Percentiles rank a stretch among this genome's conserved stretches.
phyloP scores from a whole-genome alignment of 2,797 vertebrate species.

The Brotula barbata region DNA sequence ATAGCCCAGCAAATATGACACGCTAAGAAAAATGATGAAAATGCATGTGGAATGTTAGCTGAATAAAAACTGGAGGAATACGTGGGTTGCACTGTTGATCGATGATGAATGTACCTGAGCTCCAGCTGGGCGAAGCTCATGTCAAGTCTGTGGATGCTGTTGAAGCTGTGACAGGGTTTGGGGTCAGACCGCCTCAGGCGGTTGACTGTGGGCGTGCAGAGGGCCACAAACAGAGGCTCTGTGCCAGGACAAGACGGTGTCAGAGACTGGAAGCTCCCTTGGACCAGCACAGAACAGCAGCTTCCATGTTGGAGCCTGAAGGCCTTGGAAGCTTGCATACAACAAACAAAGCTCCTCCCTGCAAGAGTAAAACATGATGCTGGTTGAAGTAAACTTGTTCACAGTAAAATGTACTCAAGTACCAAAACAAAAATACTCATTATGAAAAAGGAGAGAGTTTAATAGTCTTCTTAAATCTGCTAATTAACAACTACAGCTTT shows the following conservation, averaged over 20 bases:
- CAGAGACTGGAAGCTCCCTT: conserved; percentile 66
- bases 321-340: conserved; percentile 81
- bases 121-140: conserved; percentile 79
- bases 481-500: too few relatives aligned
- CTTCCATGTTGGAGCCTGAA: conserved; percentile 73
- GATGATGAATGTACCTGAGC: conserved; percentile 70
- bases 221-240: conserved; percentile 74
- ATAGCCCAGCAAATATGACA: conserved; percentile 80
- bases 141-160: conserved; percentile 77
- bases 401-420: too few relatives aligned
- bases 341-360: conserved; percentile 82
- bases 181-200: conserved; percentile 35
- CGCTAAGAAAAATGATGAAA: conserved; percentile 59
- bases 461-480: too few relatives aligned
- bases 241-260: conserved; percentile 16
- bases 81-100: rapidly evolving
- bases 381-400: not conserved
- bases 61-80: rapidly evolving
- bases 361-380: conserved; percentile 17
- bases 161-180: conserved; percentile 62
- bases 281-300: conserved; percentile 74
- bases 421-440: too few relatives aligned
- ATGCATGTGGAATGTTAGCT: not conserved
- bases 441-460: too few relatives aligned
- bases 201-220: conserved; percentile 77